Base-by-base conservation (phyloP, 2,888 invertebrate species). In the Drosophila nr. medialis region DNA sequence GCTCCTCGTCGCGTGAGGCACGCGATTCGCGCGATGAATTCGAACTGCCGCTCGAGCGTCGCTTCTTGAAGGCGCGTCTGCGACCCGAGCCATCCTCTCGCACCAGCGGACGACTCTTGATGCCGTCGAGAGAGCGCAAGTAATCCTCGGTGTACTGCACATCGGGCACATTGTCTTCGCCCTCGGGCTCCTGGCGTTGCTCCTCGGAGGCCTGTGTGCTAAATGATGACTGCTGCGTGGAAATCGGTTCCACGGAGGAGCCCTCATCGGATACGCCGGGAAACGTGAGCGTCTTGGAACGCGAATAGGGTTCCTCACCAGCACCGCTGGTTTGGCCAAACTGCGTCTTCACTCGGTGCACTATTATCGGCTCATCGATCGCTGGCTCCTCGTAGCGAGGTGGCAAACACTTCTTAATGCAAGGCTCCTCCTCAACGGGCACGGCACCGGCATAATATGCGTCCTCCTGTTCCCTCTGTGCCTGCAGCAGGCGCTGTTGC, bases 81-180 rank as follows among this genome's bases (percentile, higher is more conserved):
- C 95, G 93, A 75, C 94, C 94, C 77, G 94, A 95, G 78, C 95
- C 95, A 92, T 95, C 95, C 91, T 94, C 94, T 76, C 95, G 94
- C 91, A 94, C 93, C 84, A 95, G 91, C 64, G 95, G 94, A 75
- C 94, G 94, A 88, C 92, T 94, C 92, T 95, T 95, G 87, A 95
- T 94, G 82, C 95, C 95, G 92, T 96, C 95, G 90, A 95, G 94
- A 83, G 95, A 95, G 92, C 94, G 92, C 51, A 94, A 86, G 78
- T 94, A 94, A 34, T 93, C 93, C 70, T 94, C 93, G 24, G 92
- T 91, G 58, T 92, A 92, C 66, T 92, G 91, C 2, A 89, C 71
- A 21, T 91, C 79, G n/a, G 81, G 81, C 53, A 85, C 58, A 63
- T 88, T 89, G 36, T 92, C 92, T 51, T 92, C 91, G 2, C 92